These are phyloP conservation scores for Coluber constrictor DNA, from an alignment of 2,797 vertebrate species.

Conservation along the genomic window DNA sequence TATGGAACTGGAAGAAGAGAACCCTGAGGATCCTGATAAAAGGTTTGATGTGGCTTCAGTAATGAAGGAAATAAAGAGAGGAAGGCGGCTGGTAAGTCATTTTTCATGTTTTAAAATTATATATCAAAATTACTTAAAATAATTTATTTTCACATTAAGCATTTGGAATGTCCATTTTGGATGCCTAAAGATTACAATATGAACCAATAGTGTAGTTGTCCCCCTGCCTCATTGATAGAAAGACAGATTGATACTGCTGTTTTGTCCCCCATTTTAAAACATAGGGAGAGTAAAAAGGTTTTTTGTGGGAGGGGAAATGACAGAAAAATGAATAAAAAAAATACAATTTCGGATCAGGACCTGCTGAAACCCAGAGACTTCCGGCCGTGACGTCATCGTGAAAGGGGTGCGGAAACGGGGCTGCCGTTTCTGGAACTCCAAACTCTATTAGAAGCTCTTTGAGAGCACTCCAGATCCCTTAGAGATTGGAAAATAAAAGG, in stretches of 20 bases:
- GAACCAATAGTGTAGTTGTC: not conserved
- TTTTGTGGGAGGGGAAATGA: not conserved
- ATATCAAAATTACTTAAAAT: not conserved
- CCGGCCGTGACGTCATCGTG: no score
- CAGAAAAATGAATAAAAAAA: not conserved
- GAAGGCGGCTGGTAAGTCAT: slow-evolving; percentile 69
- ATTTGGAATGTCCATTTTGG: not conserved
- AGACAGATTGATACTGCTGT: not conserved
- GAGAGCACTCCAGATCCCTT: no score
- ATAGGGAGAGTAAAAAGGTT: not conserved
- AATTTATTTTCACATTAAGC: not conserved
- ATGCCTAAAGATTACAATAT: not conserved
- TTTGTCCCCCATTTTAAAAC: not conserved
- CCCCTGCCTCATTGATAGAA: not conserved
- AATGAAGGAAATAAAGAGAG: slow-evolving; percentile 68
- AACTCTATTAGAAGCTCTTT: no score
- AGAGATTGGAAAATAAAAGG: no score
- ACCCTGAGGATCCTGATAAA: slow-evolving; percentile 43
- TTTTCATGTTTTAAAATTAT: not conserved
- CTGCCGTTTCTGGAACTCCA: no score
- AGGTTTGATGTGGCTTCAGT: slow-evolving; percentile 71
- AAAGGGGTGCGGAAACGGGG: no score
- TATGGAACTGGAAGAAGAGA: slow-evolving; percentile 66
- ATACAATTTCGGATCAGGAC: no score
- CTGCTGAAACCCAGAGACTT: no score